Percentiles rank a stretch among this genome's conserved stretches.
These are phyloP conservation scores for Spilarctia lutea DNA, from an alignment of 2,888 invertebrate species.

Conservation along the genomic window DNA sequence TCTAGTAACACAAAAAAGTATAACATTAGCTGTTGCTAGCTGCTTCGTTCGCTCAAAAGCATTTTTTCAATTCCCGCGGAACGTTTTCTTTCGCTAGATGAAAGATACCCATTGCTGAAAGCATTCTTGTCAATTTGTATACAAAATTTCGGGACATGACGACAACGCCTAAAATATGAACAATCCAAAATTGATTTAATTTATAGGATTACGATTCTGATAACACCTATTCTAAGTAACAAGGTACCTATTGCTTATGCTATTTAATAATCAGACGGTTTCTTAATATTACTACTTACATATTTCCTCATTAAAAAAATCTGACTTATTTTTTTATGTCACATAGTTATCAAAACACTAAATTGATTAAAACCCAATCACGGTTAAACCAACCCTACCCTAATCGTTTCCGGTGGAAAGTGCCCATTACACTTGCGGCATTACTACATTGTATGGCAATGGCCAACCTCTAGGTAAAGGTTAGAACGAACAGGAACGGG, in stretches of 20 bases:
- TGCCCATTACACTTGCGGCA: too few species aligned
- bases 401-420: too few species aligned
- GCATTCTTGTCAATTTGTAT: too few species aligned
- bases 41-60: background rate
- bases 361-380: too few species aligned
- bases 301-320: background rate
- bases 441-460: too few species aligned
- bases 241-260: background rate
- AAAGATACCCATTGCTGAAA: too few species aligned
- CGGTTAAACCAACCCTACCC: too few species aligned
- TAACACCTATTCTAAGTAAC: background rate
- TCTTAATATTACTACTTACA: background rate
- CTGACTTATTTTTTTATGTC: too few species aligned
- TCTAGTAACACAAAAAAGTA: slow-evolving; percentile 29
- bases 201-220: background rate
- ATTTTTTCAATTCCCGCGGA: background rate
- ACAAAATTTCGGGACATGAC: background rate
- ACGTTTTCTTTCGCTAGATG: too few species aligned
- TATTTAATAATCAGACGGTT: background rate
- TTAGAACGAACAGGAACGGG: too few species aligned
- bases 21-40: background rate
- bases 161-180: slow-evolving; percentile 24
- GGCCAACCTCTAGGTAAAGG: too few species aligned
- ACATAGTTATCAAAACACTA: too few species aligned
- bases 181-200: slow-evolving; percentile 18